Evolutionary conservation across 2,113 vertebrate genomes (phyloP).

Genomic region (Corythornis vintsioides): DNA sequence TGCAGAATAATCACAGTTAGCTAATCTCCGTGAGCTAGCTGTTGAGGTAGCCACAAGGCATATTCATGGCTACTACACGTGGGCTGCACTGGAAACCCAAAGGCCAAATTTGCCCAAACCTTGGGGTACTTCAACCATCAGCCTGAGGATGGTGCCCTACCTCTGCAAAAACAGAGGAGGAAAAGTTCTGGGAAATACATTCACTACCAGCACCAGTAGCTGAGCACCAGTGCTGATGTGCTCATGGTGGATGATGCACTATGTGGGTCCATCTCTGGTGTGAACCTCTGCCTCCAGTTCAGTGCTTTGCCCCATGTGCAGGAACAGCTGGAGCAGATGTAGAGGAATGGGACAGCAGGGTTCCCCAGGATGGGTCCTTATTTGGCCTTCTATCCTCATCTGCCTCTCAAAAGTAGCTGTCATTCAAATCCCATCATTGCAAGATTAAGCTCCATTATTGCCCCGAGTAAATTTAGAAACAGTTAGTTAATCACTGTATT

Average conservation of each 20-base stretch:
- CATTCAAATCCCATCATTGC: conserved; percentile 68
- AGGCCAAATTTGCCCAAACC: not conserved
- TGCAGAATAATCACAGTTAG: not conserved
- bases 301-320: not conserved
- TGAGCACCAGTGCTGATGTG: not conserved
- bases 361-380: not conserved
- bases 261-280: not conserved
- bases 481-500: conserved; percentile 68
- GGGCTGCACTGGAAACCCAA: not conserved
- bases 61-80: fast-evolving
- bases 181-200: not conserved
- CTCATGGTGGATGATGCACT: not conserved
- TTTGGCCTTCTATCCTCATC: conserved; percentile 49
- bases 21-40: not conserved
- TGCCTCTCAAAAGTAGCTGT: conserved; percentile 40
- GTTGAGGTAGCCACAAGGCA: not conserved
- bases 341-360: not conserved
- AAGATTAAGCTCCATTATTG: conserved; percentile 63
- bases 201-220: not conserved
- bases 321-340: not conserved
- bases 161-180: not conserved
- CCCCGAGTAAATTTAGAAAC: conserved; percentile 67
- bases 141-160: not conserved
- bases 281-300: not conserved
- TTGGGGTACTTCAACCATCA: not conserved